Evolutionary conservation across 23 tunicate species (phyloP), one percentile per base, ranked within the genome.

Genomic region (Halocynthia roretzi): DNA sequence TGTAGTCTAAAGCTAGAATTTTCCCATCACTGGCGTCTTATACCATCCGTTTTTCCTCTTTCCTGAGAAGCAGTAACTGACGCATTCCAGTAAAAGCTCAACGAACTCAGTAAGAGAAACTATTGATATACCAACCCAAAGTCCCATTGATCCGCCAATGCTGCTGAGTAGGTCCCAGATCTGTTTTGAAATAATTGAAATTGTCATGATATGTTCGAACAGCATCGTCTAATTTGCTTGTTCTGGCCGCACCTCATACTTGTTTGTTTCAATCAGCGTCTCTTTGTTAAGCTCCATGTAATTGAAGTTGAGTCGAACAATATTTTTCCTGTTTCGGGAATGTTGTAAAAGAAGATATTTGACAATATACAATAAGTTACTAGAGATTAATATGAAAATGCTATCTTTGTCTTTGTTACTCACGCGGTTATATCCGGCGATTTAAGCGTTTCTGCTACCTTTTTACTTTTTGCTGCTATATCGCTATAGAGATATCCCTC

Each of bases 271-370:
- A 8, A 48, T 65, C 5, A 65, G 31, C 31, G 31, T 15, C 31
- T 65, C 70, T 65, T 65, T 65, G 19, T 65, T 65, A 9, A 65
- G 19, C 31, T 65, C 70, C 70, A 65, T 65, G 19, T 65, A 65
- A 65, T 65, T 65, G 70, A 65, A 20, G 19, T 65, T 65, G 48
- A 65, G 48, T 48, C 70, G 70, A 15, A 65, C 70, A 65, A 65
- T 15, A 65, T 65, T 65, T 15, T 65, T 65, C 70, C 70, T 65
- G 31, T 20, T 10, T 8, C 22, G 9, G 19, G 48, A 65, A 65
- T 65, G 31, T n/a, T 14, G 17, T 14, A 58, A 58, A 14, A 58
- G 17, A 58, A 15, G 17, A 58, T 58, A 58, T 58, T 58, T 58
- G 44, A 31, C 44, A 58, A 58, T 58, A 14, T 15, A 58, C 5